Evolutionary conservation across 2,113 vertebrate species (phyloP).

Genomic region (Mesocricetus auratus): DNA sequence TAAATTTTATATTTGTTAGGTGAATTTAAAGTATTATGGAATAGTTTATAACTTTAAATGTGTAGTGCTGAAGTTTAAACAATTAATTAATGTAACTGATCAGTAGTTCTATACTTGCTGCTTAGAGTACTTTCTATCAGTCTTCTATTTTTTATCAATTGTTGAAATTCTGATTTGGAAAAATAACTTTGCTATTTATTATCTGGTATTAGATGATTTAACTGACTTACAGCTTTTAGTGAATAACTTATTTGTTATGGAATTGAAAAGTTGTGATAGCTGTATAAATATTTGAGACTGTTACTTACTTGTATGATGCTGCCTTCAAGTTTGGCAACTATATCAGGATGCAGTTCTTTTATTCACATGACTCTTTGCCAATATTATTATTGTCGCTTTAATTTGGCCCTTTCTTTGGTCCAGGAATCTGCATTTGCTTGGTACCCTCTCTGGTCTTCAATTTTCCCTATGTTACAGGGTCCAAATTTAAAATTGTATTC

Average conservation of each 20-base stretch:
- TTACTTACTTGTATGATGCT: not conserved
- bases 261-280: not conserved
- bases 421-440: no score
- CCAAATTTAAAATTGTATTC: not conserved
- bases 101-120: not conserved
- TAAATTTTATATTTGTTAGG: not conserved
- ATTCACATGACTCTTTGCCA: not conserved
- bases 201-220: slow-evolving; percentile 10
- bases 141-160: not conserved
- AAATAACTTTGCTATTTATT: not conserved
- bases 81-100: slow-evolving; percentile 4
- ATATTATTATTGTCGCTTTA: not conserved
- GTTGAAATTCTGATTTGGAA: not conserved
- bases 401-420: not conserved
- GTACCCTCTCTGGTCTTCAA: not conserved
- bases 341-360: not conserved
- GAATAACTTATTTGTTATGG: not conserved
- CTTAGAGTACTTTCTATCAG: not conserved
- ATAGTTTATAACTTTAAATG: slow-evolving; percentile 32
- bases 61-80: not conserved
- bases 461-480: not conserved
- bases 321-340: not conserved
- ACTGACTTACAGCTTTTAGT: slow-evolving; percentile 13
- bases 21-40: slow-evolving; percentile 8
- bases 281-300: not conserved